Conservation (phyloP, 1,140 invertebrate species). For the Dufourea novaeangliae region DNA sequence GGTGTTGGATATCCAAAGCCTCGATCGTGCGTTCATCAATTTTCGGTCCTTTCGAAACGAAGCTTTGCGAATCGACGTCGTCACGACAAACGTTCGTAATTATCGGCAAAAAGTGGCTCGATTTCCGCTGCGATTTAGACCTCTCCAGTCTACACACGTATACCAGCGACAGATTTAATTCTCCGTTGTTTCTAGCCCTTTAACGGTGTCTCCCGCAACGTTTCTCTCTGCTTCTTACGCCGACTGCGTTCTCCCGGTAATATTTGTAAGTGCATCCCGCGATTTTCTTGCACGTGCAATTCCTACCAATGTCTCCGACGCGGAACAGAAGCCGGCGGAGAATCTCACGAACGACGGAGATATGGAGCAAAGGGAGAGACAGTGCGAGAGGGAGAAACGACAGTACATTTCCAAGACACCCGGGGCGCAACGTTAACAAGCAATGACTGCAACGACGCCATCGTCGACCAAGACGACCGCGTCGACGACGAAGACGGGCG, state of each 20-base stretch:
- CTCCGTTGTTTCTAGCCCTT: neutral
- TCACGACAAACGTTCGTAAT: neutral
- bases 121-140: neutral
- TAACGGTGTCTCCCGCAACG: neutral
- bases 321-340: neutral
- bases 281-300: conserved; percentile 60
- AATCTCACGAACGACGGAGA: too few relatives aligned
- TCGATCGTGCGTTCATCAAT: too few relatives aligned
- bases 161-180: conserved; percentile 34
- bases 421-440: conserved; percentile 63
- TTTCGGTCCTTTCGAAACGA: too few relatives aligned
- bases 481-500: conserved; percentile 18
- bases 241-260: conserved; percentile 55
- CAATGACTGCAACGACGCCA: conserved; percentile 55
- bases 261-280: conserved; percentile 71
- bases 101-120: neutral
- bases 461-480: neutral
- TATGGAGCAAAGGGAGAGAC: too few relatives aligned
- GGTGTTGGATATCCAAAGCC: neutral
- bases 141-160: neutral
- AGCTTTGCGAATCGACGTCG: neutral
- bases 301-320: conserved; percentile 45
- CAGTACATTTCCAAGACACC: conserved; percentile 57
- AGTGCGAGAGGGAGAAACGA: conserved; percentile 1
- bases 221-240: conserved; percentile 31